Evolutionary conservation across 1,140 invertebrate genomes (phyloP).

Genomic region (Papilio helenus): DNA sequence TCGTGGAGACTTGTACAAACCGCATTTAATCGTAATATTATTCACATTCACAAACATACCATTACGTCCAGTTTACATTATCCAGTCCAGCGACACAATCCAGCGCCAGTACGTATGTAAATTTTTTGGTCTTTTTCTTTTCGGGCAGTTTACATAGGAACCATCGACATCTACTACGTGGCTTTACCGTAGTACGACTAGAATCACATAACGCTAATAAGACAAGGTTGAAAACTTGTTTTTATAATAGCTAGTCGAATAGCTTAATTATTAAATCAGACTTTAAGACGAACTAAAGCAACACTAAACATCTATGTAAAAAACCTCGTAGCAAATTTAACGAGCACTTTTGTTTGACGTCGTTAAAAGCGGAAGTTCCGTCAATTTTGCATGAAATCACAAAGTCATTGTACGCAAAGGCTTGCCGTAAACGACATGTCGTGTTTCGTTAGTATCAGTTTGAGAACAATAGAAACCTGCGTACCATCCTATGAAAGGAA

Average conservation of each 20-base stretch:
- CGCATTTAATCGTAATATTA: neutral
- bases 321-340: slow-evolving; percentile 6
- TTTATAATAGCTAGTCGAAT: too few relatives aligned
- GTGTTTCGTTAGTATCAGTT: slow-evolving; percentile 35
- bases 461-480: slow-evolving; percentile 34
- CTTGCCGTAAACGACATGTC: slow-evolving; percentile 27
- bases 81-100: too few relatives aligned
- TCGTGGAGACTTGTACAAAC: neutral
- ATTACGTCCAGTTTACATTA: too few relatives aligned
- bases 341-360: slow-evolving; percentile 15
- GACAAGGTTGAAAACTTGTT: too few relatives aligned
- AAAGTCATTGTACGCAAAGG: slow-evolving; percentile 23
- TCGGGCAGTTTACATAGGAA: too few relatives aligned
- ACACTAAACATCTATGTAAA: slow-evolving; percentile 15
- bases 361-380: slow-evolving; percentile 13
- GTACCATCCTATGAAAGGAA: slow-evolving; percentile 29
- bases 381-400: slow-evolving; percentile 16
- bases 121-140: too few relatives aligned
- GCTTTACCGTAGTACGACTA: too few relatives aligned
- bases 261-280: neutral
- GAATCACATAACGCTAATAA: too few relatives aligned
- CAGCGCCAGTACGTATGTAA: too few relatives aligned
- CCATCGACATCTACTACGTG: too few relatives aligned
- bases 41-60: neutral
- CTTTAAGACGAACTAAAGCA: neutral